Base-by-base conservation (phyloP, 2,888 invertebrate genomes). In the Rhodophaea formosa region DNA sequence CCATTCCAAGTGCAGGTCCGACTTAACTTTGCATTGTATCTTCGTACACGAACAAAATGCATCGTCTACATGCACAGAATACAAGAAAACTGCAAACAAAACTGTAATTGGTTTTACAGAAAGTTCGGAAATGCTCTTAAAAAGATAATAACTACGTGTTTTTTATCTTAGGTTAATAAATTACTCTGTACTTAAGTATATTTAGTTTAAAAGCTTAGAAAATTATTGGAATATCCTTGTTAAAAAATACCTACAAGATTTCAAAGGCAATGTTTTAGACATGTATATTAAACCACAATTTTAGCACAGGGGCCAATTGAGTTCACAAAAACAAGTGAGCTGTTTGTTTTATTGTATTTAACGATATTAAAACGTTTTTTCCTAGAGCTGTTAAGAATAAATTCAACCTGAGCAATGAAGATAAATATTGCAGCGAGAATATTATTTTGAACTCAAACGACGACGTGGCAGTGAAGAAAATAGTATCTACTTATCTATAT, bases 21-120 rank as follows among this genome's bases (percentile, higher is more conserved):
- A 53, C 29, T 16, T 35, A 45, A 54, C 45, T 45, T 51, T 54
- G 45, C 54, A 54, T 45, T 45, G 30, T 45, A 35, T 51, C 51
- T 51, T 51, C 12, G 39, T 39, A 51, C 7, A 30, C 49, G 15
- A 32, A 32, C 51, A 51, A 51, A 49, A 51, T 51, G 51, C 51
- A 51, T 51, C 49, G 49, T 17, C 32, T 51, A 51, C 51, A 51
- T 51, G 51, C 35, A 35, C 15, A 12, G 32, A 51, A 35, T 32
- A 35, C 51, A 51, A 51, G 47, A 30, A 49, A n/a, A 39, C 39
- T 51, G 32, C 10, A 10, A 51, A 32, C 35, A 30, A 51, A 51
- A 35, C 51, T 15, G 51, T 51, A 51, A 51, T 51, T 51, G 51
- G 51, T 51, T 51, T 39, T 51, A 35, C 51, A 51, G 35, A 16